Evolutionary conservation across 2,888 invertebrate species (phyloP), one percentile per base, ranked within the genome.

Genomic region (Catocala sponsa): DNA sequence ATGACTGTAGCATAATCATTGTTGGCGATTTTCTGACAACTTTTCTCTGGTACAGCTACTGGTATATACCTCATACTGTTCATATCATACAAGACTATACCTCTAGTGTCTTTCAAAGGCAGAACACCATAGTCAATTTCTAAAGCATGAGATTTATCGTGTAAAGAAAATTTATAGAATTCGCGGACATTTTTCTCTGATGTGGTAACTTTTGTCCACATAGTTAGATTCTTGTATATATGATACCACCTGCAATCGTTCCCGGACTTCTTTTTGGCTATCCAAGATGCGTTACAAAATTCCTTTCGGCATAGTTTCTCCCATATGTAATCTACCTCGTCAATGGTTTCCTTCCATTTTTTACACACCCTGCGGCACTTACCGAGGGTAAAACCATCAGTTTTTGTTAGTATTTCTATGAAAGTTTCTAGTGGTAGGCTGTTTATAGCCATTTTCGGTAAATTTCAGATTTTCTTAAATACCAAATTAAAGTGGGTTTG

Each of bases 361-460:
- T 77, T 89, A 63, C 89, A 89, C 0, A 92, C 91, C 67, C 88
- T 74, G 4, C 91, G 82, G 67, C 90, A 91, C 65, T 73, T 82
- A 33, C 87, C 89, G 2, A 92, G 59, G 1, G 88, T 87, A 11
- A 67, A 63, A 10, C 92, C 92, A 55, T 92, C 88, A 1, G 82
- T 79, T 62, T 82, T 78, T 13, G 76, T 73, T 6, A 93, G 72
- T 70, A 93, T 89, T 76, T 91, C 89, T 25, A 87, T 67, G 13
- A 92, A 83, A n/a, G 85, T 83, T 79, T 93, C 92, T 13, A 89
- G 41, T 2, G 92, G 92, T 35, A 93, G 74, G 56, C 76, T 76
- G 46, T 85, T 70, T 50, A 84, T 79, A 42, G 79, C 77, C 65
- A 78, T 79, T 77, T 79, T 67, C 9, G 9, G 6, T 4, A 35